Base-by-base conservation (phyloP, 1,140 invertebrate genomes). In the Carposina sasakii region DNA sequence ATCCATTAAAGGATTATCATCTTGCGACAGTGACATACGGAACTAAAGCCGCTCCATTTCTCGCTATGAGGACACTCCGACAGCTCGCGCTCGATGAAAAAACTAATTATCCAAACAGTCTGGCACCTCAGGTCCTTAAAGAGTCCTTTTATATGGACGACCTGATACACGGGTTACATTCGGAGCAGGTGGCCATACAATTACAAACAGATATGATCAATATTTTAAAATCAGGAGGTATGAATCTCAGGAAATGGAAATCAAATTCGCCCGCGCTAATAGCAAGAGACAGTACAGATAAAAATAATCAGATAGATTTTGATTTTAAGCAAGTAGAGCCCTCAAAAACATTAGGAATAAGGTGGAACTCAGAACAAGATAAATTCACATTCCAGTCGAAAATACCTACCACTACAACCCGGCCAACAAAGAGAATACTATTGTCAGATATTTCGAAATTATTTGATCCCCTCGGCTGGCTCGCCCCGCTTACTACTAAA, bases 401-500 rank as follows among this genome's bases (percentile, higher is more conserved):
- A 20, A 21, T 39, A 12, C 10, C 36, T 1, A 5, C 17, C 12
- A 20, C 8, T 21, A 20, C 20, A 39, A 20, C 15, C 9, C 37
- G 12, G 6, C n/a, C 33, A 12, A 60, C 63, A 16, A 63, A 66
- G 48, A 9, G 63, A 28, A 48, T 9, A 15, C 34, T 57, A 13
- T 23, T 63, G 23, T 58, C 60, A 6, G 31, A 48, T 0, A 50
- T 71, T 0, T 47, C 49, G 0, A 34, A 36, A 41, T 30, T 79
- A 1, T 81, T 70, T 33, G 75, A 85, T 56, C 69, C 64, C 2
- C 46, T 74, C 8, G 81, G 81, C 4, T 68, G 69, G 31, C 28
- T 85, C 3, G 52, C 63, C 1, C 85, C 85, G 13, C 45, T 77
- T 0, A 63, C 70, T 0, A 59, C 86, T 5, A 49, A 17, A 6